phyloP scores from a whole-genome alignment of 2,113 vertebrate species.

The Hippocampus zosterae region DNA sequence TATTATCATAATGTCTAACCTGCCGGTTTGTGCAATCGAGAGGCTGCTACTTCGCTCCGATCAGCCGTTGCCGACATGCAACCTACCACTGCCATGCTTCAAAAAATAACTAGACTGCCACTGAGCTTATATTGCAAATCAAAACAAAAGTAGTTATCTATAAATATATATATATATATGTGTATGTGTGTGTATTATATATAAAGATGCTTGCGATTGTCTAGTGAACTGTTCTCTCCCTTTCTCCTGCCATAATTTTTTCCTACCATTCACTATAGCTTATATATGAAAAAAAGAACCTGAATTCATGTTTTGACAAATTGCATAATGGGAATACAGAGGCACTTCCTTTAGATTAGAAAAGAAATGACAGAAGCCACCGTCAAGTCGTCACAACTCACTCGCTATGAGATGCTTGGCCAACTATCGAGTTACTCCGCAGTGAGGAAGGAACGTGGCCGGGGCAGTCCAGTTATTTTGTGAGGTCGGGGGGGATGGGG shows the following conservation, averaged over 20 bases:
- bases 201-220: conserved; percentile 78
- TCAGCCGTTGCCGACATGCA: conserved; percentile 55
- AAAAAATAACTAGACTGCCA: conserved; percentile 85
- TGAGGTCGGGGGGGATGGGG: conserved; percentile 54
- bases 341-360: conserved; percentile 80
- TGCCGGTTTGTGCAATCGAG: conserved; percentile 33
- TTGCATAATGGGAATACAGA: conserved; percentile 83
- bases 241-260: conserved; percentile 60
- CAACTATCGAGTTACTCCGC: conserved; percentile 68
- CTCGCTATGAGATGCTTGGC: conserved; percentile 63
- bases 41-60: conserved; percentile 57
- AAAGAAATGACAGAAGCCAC: conserved; percentile 70
- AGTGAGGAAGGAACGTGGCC: conserved; percentile 69
- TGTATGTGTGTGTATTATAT: conserved; percentile 67
- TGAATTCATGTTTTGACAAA: conserved; percentile 81
- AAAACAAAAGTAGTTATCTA: conserved; percentile 71
- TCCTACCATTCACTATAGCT: conserved; percentile 73
- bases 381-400: conserved; percentile 52
- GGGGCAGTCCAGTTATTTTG: conserved; percentile 82
- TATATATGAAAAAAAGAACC: conserved; percentile 80
- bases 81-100: conserved; percentile 69
- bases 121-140: conserved; percentile 78
- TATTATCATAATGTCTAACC: conserved; percentile 9
- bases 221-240: conserved; percentile 67
- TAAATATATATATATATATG: conserved; percentile 72